Evolutionary conservation across 2,797 vertebrate species (phyloP), one percentile per base, ranked within the genome.

Genomic region (Pipistrellus nathusii): DNA sequence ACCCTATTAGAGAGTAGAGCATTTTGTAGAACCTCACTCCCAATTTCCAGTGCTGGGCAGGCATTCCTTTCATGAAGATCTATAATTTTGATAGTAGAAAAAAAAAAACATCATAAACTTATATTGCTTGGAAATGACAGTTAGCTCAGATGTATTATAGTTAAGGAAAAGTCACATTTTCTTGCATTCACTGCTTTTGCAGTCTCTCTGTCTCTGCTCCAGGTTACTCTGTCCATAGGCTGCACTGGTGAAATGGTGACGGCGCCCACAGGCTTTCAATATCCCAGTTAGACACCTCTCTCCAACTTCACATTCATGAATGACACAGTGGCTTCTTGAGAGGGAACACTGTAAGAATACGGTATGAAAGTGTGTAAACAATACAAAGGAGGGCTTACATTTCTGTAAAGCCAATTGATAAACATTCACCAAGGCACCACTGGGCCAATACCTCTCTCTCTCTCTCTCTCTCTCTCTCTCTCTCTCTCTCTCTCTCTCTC

Each of bases 191-290:
- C 2, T 41, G 4, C 20, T 55, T 38, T 38, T 6, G 1, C 1
- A 23, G 64, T 41, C n/a, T 85, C 11, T 2, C 5, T 48, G 1
- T 15, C 13, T 80, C 0, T 13, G 3, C 6, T n/a, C 30, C 6
- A 9, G 6, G 35, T 30, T 53, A 8, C 14, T 35, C 14, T 35
- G 3, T 73, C 8, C 9, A 14, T 4, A 6, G 48, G 5, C 25
- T 23, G 20, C 2, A 10, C 0, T 27, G 11, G 17, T 13, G 18
- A 66, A 38, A 44, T 18, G 23, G 2, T 6, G 32, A 17, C 0
- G 0, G 38, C 23, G 35, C 5, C 0, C 2, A 9, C 15, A 88
- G 14, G 12, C 38, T 91, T 71, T 68, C 14, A 30, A 35, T 8
- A 75, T 35, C 5, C 35, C 30, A 2, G 3, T 35, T 14, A 77